phyloP scores from a whole-genome alignment of 1,140 invertebrate species.

The Eriosoma lanigerum region DNA sequence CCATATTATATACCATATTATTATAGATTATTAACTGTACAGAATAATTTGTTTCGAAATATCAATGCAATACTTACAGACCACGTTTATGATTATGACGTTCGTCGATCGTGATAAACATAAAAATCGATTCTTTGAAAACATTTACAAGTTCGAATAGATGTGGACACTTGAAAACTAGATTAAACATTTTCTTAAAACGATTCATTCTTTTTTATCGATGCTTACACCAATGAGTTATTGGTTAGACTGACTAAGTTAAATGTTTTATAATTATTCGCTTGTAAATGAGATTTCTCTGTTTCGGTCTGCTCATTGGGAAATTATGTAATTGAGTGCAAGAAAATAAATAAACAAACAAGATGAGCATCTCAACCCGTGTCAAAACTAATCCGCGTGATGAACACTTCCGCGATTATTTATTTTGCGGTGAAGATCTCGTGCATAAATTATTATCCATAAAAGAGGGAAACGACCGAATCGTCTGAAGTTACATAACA shows the following conservation, averaged over 20 bases:
- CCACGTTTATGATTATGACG: not conserved
- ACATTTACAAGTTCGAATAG: not conserved
- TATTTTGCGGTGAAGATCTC: not conserved
- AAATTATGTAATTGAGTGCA: not conserved
- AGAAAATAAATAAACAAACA: not conserved
- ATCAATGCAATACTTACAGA: not conserved
- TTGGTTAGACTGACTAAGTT: not conserved
- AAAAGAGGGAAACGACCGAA: not conserved
- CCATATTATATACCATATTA: too few species aligned
- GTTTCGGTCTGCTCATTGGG: not conserved
- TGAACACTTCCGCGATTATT: not conserved
- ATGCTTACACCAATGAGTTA: not conserved
- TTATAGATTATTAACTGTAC: too few species aligned
- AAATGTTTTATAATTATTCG: not conserved
- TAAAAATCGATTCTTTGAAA: slow-evolving; percentile 15
- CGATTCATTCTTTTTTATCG: not conserved
- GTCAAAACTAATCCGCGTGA: slow-evolving; percentile 16
- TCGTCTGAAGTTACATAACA: not conserved
- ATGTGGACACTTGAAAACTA: slow-evolving; percentile 2
- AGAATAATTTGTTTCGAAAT: not conserved
- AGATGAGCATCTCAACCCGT: not conserved
- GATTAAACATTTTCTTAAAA: not conserved
- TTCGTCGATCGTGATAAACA: slow-evolving; percentile 9
- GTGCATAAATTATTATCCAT: not conserved
- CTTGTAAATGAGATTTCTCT: slow-evolving; percentile 6